Conservation (phyloP, 2,888 invertebrate species). For the Aphodius sticticus region DNA sequence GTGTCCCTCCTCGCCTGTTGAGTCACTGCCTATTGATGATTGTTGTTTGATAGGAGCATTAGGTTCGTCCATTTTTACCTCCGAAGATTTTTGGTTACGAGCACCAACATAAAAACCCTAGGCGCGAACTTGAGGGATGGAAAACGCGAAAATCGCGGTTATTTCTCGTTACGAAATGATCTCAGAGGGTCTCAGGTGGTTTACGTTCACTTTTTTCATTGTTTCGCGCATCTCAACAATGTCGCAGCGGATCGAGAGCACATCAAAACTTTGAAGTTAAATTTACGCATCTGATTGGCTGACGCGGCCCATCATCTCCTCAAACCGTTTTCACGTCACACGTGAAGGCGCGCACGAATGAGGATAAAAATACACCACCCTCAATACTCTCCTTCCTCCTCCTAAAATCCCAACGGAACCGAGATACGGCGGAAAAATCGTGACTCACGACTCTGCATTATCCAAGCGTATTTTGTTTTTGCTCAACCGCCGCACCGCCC, state of each 20-base stretch:
- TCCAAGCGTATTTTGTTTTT: not conserved
- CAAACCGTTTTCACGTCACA: constrained; percentile 8
- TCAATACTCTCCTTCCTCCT: constrained; percentile 4
- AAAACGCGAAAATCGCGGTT: constrained; percentile 7
- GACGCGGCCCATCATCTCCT: constrained; percentile 26
- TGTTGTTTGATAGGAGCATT: constrained; percentile 57
- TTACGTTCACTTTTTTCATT: constrained; percentile 49
- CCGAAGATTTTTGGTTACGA: constrained; percentile 42
- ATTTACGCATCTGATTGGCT: constrained; percentile 55
- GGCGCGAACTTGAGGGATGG: not conserved
- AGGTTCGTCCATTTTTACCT: constrained; percentile 60
- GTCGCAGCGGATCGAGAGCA: constrained; percentile 51
- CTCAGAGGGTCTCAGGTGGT: constrained; percentile 23
- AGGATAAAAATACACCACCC: constrained; percentile 11
- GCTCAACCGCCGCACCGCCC: not conserved
- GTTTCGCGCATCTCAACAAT: constrained; percentile 46
- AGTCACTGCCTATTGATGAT: constrained; percentile 58
- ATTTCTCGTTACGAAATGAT: constrained; percentile 27
- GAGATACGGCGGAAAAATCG: not conserved
- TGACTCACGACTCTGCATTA: not conserved
- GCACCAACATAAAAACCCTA: constrained; percentile 43
- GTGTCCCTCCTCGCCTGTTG: constrained; percentile 54
- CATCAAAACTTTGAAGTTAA: constrained; percentile 57
- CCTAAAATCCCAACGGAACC: not conserved
- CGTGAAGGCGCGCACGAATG: constrained; percentile 11